phyloP scores from a whole-genome alignment of 2,113 vertebrate genomes.

The Ptilorrhoa leucosticta region DNA sequence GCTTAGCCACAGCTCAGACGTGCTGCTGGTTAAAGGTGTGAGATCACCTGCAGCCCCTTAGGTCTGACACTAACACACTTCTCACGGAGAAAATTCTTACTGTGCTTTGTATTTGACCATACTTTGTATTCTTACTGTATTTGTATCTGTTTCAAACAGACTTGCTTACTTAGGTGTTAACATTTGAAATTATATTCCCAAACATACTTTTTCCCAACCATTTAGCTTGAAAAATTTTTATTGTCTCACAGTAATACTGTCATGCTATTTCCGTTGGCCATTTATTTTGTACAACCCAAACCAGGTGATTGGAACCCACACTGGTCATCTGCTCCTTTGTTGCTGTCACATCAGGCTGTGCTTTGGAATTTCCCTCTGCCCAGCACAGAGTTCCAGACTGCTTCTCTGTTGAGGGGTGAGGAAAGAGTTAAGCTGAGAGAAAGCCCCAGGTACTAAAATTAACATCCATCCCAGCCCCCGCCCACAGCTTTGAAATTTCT shows the following conservation, averaged over 20 bases:
- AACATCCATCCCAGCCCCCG: background rate
- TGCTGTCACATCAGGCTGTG: background rate
- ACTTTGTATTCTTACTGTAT: background rate
- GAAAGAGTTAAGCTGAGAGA: conserved; percentile 38
- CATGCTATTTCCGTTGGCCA: background rate
- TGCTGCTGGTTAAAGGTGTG: background rate
- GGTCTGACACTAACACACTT: rapidly evolving
- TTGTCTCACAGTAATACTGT: background rate
- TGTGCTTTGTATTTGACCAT: rapidly evolving
- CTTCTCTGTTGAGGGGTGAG: background rate
- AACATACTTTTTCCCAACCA: background rate
- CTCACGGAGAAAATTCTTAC: background rate
- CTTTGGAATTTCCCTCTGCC: background rate
- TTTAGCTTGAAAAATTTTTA: background rate
- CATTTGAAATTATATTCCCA: background rate
- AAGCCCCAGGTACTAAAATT: conserved; percentile 46
- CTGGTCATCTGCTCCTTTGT: background rate
- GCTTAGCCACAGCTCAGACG: rapidly evolving
- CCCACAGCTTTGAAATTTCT: conserved; percentile 34
- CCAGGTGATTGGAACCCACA: rapidly evolving
- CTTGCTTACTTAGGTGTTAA: background rate
- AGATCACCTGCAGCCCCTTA: background rate
- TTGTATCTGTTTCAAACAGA: background rate
- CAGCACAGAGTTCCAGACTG: background rate
- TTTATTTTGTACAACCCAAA: background rate